These are phyloP conservation scores for Parthenolecanium corni DNA, from an alignment of 2,888 invertebrate genomes.

Conservation along the genomic window DNA sequence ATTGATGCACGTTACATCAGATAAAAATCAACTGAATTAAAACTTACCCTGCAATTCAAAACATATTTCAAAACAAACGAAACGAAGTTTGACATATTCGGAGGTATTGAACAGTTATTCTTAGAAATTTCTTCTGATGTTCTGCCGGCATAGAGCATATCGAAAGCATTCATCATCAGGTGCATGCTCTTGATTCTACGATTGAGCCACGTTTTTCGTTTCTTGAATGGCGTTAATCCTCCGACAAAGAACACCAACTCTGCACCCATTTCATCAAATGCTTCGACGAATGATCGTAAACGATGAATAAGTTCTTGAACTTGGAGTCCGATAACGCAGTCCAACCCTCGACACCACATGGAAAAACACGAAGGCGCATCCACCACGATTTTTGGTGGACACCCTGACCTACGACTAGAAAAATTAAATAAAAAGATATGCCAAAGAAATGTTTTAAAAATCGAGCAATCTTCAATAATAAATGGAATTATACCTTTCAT, in stretches of 20 bases:
- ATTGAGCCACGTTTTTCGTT: constrained; percentile 36
- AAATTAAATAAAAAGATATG: no score
- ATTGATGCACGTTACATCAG: no score
- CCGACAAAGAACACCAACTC: constrained; percentile 37
- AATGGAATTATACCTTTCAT: no score
- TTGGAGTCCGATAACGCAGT: constrained; percentile 37
- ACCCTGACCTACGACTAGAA: no score
- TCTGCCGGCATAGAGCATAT: constrained; percentile 30
- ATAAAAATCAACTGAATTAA: no score
- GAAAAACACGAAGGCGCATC: constrained; percentile 36
- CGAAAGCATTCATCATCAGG: constrained; percentile 34
- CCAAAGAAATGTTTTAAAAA: no score
- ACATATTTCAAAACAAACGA: constrained; percentile 34
- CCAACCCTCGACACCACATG: constrained; percentile 34
- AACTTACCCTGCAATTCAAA: constrained; percentile 35
- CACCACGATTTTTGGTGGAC: constrained; percentile 35
- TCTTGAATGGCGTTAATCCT: constrained; percentile 35
- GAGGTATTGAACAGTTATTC: constrained; percentile 35
- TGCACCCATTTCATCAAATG: constrained; percentile 34
- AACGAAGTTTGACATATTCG: constrained; percentile 34
- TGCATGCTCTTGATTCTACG: constrained; percentile 34
- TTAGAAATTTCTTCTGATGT: constrained; percentile 31
- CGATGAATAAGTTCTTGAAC: constrained; percentile 35
- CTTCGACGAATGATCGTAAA: constrained; percentile 34
- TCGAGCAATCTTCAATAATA: no score